Conservation (phyloP, 2,888 invertebrate species). For the Onthophagus sagittarius region DNA sequence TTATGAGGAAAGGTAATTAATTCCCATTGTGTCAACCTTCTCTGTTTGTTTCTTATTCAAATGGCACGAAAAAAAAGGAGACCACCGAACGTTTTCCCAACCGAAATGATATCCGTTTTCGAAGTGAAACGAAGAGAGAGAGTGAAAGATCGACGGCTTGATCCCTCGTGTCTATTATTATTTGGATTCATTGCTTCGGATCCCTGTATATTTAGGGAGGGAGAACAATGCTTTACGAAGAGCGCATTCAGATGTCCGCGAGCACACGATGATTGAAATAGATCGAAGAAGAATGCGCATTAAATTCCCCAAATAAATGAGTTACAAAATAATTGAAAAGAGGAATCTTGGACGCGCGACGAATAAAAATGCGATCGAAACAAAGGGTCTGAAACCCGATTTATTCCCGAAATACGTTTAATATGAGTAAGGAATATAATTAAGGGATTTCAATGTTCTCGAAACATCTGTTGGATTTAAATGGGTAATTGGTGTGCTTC, state of each 20-base stretch:
- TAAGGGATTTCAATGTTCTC: not conserved
- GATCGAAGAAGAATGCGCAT: slow-evolving; percentile 31
- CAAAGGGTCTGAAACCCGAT: slow-evolving; percentile 6
- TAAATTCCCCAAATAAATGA: slow-evolving; percentile 30
- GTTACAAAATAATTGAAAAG: slow-evolving; percentile 33
- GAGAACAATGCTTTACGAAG: slow-evolving; percentile 26
- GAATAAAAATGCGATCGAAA: slow-evolving; percentile 23
- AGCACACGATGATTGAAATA: slow-evolving; percentile 31
- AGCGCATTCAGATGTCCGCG: slow-evolving; percentile 29
- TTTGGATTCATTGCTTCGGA: slow-evolving; percentile 15
- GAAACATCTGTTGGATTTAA: slow-evolving; percentile 4
- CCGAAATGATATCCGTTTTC: not conserved
- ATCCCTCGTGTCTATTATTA: slow-evolving; percentile 19
- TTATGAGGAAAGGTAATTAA: not conserved
- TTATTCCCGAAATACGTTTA: slow-evolving; percentile 1
- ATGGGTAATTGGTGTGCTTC: not conserved
- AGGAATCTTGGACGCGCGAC: slow-evolving; percentile 21
- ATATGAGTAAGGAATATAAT: not conserved
- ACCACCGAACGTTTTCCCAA: not conserved
- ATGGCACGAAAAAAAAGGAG: not conserved
- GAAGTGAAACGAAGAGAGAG: not conserved
- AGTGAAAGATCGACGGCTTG: slow-evolving; percentile 22
- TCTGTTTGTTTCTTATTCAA: not conserved
- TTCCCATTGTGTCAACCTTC: not conserved
- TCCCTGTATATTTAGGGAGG: slow-evolving; percentile 27